phyloP scores from a whole-genome alignment of 2,113 vertebrate genomes.

The Syngnathus floridae region DNA sequence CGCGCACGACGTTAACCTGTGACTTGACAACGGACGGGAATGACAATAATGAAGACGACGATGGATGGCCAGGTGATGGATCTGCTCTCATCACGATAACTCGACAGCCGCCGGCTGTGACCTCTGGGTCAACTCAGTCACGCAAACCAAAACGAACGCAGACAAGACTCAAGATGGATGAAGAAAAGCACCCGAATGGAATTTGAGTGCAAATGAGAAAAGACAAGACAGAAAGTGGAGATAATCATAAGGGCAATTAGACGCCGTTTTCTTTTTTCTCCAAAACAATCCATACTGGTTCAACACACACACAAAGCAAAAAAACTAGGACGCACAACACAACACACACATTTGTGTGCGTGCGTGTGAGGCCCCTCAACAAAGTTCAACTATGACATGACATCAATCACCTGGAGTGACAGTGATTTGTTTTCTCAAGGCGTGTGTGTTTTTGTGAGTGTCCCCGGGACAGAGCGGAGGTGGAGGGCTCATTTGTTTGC shows the following conservation, averaged over 20 bases:
- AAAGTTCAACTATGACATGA: neutral
- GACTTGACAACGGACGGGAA: neutral
- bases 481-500: no score
- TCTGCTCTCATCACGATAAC: neutral
- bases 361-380: no score
- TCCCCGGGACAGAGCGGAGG: no score
- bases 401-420: no score
- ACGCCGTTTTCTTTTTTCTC: neutral
- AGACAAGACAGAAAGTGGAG: neutral
- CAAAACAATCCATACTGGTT: slow-evolving; percentile 18
- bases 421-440: no score
- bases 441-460: no score
- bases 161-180: neutral
- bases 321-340: neutral
- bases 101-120: neutral
- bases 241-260: neutral
- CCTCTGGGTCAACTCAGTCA: neutral
- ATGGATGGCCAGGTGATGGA: neutral
- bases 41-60: neutral
- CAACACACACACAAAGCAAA: neutral
- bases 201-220: neutral
- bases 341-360: neutral
- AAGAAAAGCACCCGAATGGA: no score
- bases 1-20: neutral
- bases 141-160: neutral